Evolutionary conservation across 2,797 vertebrate genomes (phyloP).

Genomic region (Brachymystax lenok): DNA sequence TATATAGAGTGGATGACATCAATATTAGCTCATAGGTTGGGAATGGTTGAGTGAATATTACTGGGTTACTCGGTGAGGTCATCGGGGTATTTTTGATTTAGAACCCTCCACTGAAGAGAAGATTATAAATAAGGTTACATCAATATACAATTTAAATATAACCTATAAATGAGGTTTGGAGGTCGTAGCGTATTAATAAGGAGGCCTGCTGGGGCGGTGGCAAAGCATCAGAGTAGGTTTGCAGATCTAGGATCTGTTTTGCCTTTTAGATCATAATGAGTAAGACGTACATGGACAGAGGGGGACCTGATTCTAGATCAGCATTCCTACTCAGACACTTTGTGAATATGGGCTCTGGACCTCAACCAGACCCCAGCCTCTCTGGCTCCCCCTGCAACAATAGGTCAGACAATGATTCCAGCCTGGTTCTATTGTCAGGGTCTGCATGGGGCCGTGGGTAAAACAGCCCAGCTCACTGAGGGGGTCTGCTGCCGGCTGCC

Average conservation of each 20-base stretch:
- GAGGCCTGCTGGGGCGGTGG: background rate
- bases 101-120: background rate
- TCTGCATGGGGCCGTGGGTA: constrained; percentile 74
- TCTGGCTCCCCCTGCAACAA: constrained; percentile 74
- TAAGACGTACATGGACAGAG: background rate
- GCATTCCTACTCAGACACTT: background rate
- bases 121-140: background rate
- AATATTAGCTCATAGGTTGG: background rate
- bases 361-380: constrained; percentile 36
- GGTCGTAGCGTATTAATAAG: background rate
- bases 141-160: no score
- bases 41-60: background rate
- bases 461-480: constrained; percentile 68
- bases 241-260: background rate
- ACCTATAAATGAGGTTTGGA: no score
- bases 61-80: background rate
- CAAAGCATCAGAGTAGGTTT: background rate
- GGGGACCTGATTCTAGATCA: constrained; percentile 1
- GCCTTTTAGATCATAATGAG: background rate
- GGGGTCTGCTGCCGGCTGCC: constrained; percentile 18
- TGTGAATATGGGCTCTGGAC: background rate
- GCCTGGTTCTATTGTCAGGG: constrained; percentile 69
- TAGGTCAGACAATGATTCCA: constrained; percentile 73
- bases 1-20: background rate
- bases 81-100: background rate